These are phyloP conservation scores for Spodoptera picta DNA, from an alignment of 2,888 invertebrate species.

Conservation along the genomic window DNA sequence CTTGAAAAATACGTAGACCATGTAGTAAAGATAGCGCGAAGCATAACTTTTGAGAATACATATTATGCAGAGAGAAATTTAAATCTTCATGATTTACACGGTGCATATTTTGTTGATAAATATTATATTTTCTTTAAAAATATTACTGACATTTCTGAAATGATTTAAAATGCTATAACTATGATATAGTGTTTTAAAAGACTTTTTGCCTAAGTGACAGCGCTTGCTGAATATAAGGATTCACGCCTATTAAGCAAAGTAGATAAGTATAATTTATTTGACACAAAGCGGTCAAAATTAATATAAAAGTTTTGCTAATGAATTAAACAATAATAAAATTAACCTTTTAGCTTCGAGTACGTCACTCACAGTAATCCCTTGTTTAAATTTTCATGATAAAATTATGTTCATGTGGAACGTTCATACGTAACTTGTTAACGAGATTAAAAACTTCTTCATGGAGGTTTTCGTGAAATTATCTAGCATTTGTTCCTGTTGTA, in stretches of 20 bases:
- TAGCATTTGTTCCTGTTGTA: slow-evolving; percentile 18
- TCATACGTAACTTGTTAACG: slow-evolving; percentile 37
- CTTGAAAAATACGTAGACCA: slow-evolving; percentile 28
- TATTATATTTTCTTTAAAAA: slow-evolving; percentile 1
- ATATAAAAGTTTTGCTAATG: slow-evolving; percentile 8
- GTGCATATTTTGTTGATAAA: background rate
- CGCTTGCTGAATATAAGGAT: too few species aligned
- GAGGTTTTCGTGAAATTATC: slow-evolving; percentile 27
- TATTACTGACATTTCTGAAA: too few species aligned
- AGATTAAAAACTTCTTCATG: slow-evolving; percentile 31
- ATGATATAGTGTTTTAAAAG: too few species aligned
- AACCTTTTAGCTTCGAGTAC: slow-evolving; percentile 19
- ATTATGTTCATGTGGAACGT: slow-evolving; percentile 34
- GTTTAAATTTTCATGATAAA: slow-evolving; percentile 20
- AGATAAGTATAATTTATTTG: too few species aligned
- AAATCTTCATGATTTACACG: slow-evolving; percentile 39
- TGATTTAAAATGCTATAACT: too few species aligned
- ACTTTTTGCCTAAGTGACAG: too few species aligned
- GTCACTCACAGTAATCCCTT: slow-evolving; percentile 16
- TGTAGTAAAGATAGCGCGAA: slow-evolving; percentile 26
- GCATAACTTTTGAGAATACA: slow-evolving; percentile 27
- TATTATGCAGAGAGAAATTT: slow-evolving; percentile 24
- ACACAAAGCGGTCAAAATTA: too few species aligned
- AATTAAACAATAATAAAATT: slow-evolving; percentile 22
- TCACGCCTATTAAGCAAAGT: too few species aligned